Conservation (phyloP, 2,888 invertebrate species). For the Mesorhabditis spiculigera region DNA sequence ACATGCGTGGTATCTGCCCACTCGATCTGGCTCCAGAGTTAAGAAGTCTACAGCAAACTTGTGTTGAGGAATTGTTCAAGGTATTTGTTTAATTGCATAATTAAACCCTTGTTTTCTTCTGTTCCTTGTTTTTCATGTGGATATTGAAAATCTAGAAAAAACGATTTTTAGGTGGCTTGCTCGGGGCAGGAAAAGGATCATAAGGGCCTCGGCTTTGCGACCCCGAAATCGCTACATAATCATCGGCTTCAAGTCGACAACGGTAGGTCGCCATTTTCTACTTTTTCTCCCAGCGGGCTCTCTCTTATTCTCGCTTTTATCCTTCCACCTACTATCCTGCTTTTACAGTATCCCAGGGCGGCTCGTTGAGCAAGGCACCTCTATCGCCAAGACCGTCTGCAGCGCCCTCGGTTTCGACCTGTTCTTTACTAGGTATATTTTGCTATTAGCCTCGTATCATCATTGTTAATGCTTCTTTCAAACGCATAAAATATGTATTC, state of each 20-base stretch:
- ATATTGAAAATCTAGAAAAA: too few species aligned
- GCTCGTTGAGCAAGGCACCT: conserved; percentile 46
- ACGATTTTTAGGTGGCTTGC: conserved; percentile 22
- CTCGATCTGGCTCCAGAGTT: conserved; percentile 65
- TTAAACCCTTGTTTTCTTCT: background rate
- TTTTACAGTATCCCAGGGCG: conserved; percentile 43
- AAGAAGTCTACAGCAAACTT: conserved; percentile 63
- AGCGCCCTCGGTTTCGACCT: conserved; percentile 52
- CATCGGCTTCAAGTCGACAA: conserved; percentile 46
- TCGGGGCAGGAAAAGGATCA: conserved; percentile 24
- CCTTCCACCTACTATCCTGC: background rate
- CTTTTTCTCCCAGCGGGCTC: background rate
- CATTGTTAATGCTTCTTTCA: too few species aligned
- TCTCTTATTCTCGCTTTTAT: background rate
- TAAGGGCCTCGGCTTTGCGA: conserved; percentile 3
- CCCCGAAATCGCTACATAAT: conserved; percentile 32
- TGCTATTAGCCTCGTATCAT: too few species aligned
- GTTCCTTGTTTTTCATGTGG: background rate
- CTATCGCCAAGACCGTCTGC: conserved; percentile 57
- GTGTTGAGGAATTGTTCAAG: conserved; percentile 53
- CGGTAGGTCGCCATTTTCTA: conserved; percentile 18
- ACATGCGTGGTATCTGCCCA: conserved; percentile 64
- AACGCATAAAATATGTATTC: too few species aligned
- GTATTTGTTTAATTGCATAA: background rate
- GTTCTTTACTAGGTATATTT: conserved; percentile 38